Evolutionary conservation across 1,140 invertebrate genomes (phyloP).

Genomic region (Cyclina sinensis): DNA sequence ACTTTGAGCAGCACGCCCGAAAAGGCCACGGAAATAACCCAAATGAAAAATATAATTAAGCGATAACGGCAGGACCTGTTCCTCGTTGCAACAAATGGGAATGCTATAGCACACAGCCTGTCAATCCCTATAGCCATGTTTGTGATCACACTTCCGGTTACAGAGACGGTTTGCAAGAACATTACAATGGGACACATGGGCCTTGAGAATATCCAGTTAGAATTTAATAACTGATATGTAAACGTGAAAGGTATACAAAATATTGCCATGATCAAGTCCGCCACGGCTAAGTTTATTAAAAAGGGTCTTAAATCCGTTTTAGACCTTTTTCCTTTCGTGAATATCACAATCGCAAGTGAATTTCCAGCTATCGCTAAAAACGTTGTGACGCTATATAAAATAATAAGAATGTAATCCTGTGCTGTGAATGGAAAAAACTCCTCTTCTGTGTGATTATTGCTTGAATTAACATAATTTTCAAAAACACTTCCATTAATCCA

Average conservation of each 20-base stretch:
- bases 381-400: slow-evolving; percentile 82
- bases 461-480: slow-evolving; percentile 18
- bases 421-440: slow-evolving; percentile 39
- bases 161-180: slow-evolving; percentile 83
- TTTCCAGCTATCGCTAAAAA: slow-evolving; percentile 82
- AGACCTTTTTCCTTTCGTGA: slow-evolving; percentile 79
- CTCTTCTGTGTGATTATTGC: neutral
- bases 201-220: slow-evolving; percentile 83
- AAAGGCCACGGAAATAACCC: slow-evolving; percentile 86
- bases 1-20: slow-evolving; percentile 86
- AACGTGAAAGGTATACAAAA: slow-evolving; percentile 87
- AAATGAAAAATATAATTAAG: slow-evolving; percentile 86
- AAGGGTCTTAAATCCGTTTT: slow-evolving; percentile 88
- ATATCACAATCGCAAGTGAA: slow-evolving; percentile 82
- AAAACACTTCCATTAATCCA: slow-evolving; percentile 11
- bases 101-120: slow-evolving; percentile 82
- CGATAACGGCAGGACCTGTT: slow-evolving; percentile 74
- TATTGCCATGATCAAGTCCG: slow-evolving; percentile 86
- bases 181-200: slow-evolving; percentile 85
- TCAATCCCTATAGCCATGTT: slow-evolving; percentile 86
- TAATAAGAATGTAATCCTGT: slow-evolving; percentile 73
- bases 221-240: slow-evolving; percentile 79
- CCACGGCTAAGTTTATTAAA: slow-evolving; percentile 92
- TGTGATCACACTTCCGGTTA: slow-evolving; percentile 84
- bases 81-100: slow-evolving; percentile 80